Conservation (phyloP, 2,797 vertebrate genomes). For the Gymnothorax reevesii region DNA sequence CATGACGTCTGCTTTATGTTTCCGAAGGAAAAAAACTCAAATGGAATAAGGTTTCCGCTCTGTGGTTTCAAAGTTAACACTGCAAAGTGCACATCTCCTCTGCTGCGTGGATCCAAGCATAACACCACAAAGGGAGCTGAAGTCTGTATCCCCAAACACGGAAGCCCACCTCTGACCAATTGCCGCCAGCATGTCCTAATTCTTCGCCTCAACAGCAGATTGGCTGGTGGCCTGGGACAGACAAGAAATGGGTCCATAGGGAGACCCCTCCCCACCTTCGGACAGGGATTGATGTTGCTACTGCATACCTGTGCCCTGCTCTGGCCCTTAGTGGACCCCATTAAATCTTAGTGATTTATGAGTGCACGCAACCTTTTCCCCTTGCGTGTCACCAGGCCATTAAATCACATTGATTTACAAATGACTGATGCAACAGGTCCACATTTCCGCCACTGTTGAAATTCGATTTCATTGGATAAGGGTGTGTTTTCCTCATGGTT, state of each 20-base stretch:
- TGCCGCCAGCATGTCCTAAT: not conserved
- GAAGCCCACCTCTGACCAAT: not conserved
- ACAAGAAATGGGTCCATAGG: not conserved
- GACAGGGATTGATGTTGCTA: not conserved
- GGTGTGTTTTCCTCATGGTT: no score
- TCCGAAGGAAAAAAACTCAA: not conserved
- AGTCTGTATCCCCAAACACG: not conserved
- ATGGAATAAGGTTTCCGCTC: not conserved
- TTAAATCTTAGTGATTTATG: slow-evolving; percentile 13
- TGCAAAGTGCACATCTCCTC: not conserved
- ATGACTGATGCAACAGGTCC: not conserved
- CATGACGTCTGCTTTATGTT: not conserved
- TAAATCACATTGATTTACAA: slow-evolving; percentile 14
- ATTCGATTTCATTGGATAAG: not conserved
- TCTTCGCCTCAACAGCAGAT: not conserved
- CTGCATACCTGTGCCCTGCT: slow-evolving; percentile 8
- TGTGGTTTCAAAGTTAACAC: not conserved
- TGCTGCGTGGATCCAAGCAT: not conserved
- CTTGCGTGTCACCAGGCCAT: not conserved
- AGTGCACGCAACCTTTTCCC: not conserved
- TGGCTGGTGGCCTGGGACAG: not conserved
- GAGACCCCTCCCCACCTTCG: not conserved
- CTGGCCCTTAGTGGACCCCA: not conserved
- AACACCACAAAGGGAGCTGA: not conserved
- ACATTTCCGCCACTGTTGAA: not conserved